phyloP scores from a whole-genome alignment of 2,888 invertebrate genomes.

The Andricus curvator region DNA sequence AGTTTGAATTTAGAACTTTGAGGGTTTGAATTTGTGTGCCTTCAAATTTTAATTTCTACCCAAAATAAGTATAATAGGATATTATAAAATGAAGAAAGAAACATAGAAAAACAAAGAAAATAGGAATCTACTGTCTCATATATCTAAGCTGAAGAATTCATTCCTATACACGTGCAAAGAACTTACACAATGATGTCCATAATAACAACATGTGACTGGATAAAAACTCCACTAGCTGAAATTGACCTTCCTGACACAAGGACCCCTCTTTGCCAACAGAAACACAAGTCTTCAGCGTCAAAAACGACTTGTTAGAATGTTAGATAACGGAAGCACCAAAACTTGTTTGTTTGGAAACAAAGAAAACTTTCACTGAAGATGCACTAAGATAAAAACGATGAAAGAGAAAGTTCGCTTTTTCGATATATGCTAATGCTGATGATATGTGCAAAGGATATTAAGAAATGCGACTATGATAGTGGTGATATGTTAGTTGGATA shows the following conservation, averaged over 20 bases:
- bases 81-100: too few species aligned
- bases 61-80: too few species aligned
- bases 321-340: too few species aligned
- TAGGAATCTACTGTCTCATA: too few species aligned
- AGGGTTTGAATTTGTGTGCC: too few species aligned
- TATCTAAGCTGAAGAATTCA: background rate
- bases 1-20: too few species aligned
- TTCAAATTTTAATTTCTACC: too few species aligned
- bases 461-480: background rate
- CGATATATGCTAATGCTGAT: background rate
- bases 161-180: background rate
- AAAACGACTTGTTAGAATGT: conserved; percentile 8
- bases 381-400: background rate
- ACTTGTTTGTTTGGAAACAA: conserved; percentile 26
- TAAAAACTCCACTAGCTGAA: conserved; percentile 14
- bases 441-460: conserved; percentile 11
- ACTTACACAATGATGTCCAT: conserved; percentile 30
- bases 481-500: conserved; percentile 21
- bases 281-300: conserved; percentile 5
- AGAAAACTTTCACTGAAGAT: conserved; percentile 17
- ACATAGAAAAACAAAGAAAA: too few species aligned
- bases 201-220: conserved; percentile 23
- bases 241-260: conserved; percentile 12
- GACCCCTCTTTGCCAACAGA: background rate
- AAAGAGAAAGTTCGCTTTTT: background rate